Percentiles rank a stretch among this genome's conserved stretches.
phyloP scores from a whole-genome alignment of 1,140 invertebrate species.

The Coptotermes formosanus region DNA sequence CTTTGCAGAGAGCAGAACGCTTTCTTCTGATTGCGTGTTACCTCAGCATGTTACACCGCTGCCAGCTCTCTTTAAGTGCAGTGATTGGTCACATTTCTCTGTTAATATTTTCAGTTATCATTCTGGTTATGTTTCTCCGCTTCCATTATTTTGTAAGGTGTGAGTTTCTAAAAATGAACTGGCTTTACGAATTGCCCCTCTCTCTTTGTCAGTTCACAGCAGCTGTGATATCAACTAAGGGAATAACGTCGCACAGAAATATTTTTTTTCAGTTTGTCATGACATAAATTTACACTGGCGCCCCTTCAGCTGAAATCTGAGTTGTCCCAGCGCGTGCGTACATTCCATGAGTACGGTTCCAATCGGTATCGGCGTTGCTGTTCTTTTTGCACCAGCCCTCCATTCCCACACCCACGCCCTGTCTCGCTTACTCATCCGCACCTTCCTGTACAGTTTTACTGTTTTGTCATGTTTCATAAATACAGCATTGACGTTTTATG shows the following conservation, averaged over 20 bases:
- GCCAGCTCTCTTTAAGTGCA: neutral
- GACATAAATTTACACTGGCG: neutral
- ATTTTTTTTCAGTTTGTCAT: neutral
- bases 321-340: neutral
- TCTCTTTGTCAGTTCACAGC: neutral
- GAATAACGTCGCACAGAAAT: neutral
- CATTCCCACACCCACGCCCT: neutral
- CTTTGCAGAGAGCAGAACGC: neutral
- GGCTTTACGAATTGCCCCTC: neutral
- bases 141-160: neutral
- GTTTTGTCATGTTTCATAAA: neutral
- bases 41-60: neutral
- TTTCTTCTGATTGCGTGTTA: neutral
- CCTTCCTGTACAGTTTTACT: neutral
- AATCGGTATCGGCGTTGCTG: neutral
- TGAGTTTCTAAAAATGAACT: neutral
- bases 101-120: neutral
- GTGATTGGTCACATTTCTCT: neutral
- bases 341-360: neutral
- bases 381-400: neutral
- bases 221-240: no score
- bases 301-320: neutral
- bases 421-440: neutral
- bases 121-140: neutral
- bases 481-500: neutral